Evolutionary conservation across 1,140 invertebrate species (phyloP), one percentile per base, ranked within the genome.

Genomic region (Tribolium madens): DNA sequence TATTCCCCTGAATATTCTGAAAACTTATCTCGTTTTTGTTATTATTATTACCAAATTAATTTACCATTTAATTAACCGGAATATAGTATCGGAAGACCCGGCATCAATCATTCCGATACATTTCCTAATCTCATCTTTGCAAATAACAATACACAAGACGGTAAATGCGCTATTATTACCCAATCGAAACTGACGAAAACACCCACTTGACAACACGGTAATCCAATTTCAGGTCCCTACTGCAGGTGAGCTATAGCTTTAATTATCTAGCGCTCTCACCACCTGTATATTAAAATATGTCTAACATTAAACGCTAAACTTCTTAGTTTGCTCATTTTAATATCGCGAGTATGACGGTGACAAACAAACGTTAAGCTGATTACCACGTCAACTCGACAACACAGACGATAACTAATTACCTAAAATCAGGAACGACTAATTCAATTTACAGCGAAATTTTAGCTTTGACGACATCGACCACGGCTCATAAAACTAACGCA

Each of bases 261-360:
- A 64, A 64, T 64, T 64, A 64, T 64, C 57, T 26, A 9, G 10
- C 26, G 57, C 57, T 64, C 57, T 57, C 57, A 64, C 57, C 57
- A 64, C 57, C 57, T 64, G 57, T 64, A 64, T 64, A 64, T 64
- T 64, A 64, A 64, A 64, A 64, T 64, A 33, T 64, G 57, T 64
- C 57, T 64, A 64, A 64, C 57, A 33, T 33, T 64, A 31, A 64
- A 64, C 57, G 57, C 57, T 64, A 13, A 64, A 64, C 21, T 64
- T 64, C 57, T 64, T 64, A 64, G 57, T 64, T 36, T 64, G 26
- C 26, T 64, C 57, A 64, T 64, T 64, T 64, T 64, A 64, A 64
- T 64, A 64, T 64, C 57, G 12, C 31, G 36, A 64, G 57, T 64
- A 33, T 64, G 31, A 64, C 21, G 57, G 12, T 33, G 57, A 64